Conservation (phyloP, 2,888 invertebrate species). For the Brachypalpus laphriformis region DNA sequence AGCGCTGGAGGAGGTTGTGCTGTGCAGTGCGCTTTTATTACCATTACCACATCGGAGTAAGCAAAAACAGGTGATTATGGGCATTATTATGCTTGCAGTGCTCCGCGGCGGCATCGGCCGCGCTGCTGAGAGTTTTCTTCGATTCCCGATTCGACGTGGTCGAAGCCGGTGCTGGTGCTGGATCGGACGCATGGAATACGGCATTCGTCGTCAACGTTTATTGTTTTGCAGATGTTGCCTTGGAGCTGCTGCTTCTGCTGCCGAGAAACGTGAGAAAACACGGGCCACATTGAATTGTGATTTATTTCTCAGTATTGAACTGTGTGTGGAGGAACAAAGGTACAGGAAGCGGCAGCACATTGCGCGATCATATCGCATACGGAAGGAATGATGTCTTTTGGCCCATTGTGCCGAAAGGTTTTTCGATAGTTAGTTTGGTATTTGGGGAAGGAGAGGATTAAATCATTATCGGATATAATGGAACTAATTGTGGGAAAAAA, state of each 20-base stretch:
- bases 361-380: conserved; percentile 19
- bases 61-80: conserved; percentile 74
- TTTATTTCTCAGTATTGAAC: conserved; percentile 55
- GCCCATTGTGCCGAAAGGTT: conserved; percentile 4
- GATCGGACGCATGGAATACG: conserved; percentile 28
- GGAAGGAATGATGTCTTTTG: neutral
- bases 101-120: neutral
- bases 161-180: conserved; percentile 1
- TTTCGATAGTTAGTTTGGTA: conserved; percentile 4
- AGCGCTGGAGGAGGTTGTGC: conserved; percentile 49
- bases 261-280: conserved; percentile 70
- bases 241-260: conserved; percentile 39
- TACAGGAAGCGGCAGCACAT: conserved; percentile 62
- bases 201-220: conserved; percentile 25
- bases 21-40: conserved; percentile 63
- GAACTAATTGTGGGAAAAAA: too few relatives aligned
- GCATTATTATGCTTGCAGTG: conserved; percentile 67
- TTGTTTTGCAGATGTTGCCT: conserved; percentile 40
- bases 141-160: conserved; percentile 65
- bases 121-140: conserved; percentile 41
- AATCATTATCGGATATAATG: too few relatives aligned
- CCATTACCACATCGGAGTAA: conserved; percentile 68
- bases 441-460: too few relatives aligned
- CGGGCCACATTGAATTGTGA: conserved; percentile 54
- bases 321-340: conserved; percentile 39